phyloP scores from a whole-genome alignment of 2,797 vertebrate species.

The Takifugu ocellatus region DNA sequence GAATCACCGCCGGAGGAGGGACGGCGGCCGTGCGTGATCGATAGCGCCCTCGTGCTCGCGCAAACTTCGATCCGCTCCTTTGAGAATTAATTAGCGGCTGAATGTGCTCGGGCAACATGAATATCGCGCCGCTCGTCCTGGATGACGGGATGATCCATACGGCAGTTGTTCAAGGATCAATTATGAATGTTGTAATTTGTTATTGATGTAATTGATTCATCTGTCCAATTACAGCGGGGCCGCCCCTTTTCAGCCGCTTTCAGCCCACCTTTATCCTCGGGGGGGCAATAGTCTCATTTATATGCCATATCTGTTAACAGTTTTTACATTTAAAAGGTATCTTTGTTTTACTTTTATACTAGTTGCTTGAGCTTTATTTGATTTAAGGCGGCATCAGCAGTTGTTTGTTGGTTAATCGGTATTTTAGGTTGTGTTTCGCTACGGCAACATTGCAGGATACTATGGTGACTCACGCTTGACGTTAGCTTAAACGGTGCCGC shows the following conservation, averaged over 20 bases:
- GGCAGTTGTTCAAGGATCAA: constrained; percentile 62
- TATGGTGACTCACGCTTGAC: constrained; percentile 6
- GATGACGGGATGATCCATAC: constrained; percentile 56
- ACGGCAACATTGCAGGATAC: too few relatives aligned
- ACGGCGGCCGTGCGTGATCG: constrained; percentile 42
- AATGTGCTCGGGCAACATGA: constrained; percentile 69
- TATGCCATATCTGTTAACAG: background rate
- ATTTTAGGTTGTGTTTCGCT: background rate
- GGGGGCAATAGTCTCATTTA: constrained; percentile 7
- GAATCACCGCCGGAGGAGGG: constrained; percentile 37
- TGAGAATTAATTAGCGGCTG: constrained; percentile 73
- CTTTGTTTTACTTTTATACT: background rate
- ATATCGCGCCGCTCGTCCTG: constrained; percentile 59
- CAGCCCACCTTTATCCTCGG: constrained; percentile 20
- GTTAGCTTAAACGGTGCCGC: constrained; percentile 34
- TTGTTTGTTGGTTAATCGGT: too few relatives aligned
- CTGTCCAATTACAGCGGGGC: constrained; percentile 68
- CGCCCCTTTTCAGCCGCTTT: constrained; percentile 54
- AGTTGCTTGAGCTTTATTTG: background rate
- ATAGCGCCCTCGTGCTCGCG: constrained; percentile 60
- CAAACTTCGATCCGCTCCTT: constrained; percentile 65
- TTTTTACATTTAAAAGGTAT: too few relatives aligned
- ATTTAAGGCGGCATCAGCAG: background rate
- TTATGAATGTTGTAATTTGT: constrained; percentile 75
- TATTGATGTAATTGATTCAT: constrained; percentile 71